These are phyloP conservation scores for Pyrochroa serraticornis DNA, from an alignment of 2,888 invertebrate genomes.

Conservation along the genomic window DNA sequence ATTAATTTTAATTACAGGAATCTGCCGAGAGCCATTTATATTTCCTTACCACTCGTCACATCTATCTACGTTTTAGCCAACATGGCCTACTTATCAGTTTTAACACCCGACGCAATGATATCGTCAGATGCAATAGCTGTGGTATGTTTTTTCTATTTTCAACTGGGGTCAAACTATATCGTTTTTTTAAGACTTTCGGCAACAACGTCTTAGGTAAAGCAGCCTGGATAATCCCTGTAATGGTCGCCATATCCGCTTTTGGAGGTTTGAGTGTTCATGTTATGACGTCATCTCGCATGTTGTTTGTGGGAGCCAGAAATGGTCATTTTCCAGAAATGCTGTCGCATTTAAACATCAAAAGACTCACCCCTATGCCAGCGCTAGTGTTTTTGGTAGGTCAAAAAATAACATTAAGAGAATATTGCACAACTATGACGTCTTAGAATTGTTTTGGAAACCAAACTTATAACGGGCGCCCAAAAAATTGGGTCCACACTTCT, in stretches of 20 bases:
- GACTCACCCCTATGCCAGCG: conserved; percentile 80
- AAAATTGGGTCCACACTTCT: too few relatives aligned
- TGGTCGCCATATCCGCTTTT: conserved; percentile 91
- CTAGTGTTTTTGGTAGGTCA: conserved; percentile 78
- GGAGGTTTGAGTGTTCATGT: conserved; percentile 94
- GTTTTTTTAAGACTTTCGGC: conserved; percentile 77
- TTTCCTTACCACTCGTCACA: conserved; percentile 88
- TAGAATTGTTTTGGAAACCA: too few relatives aligned
- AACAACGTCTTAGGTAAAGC: conserved; percentile 74
- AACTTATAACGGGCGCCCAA: too few relatives aligned
- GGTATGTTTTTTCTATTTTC: conserved; percentile 63
- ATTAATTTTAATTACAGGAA: conserved; percentile 63
- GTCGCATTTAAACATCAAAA: conserved; percentile 77
- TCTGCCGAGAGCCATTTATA: conserved; percentile 89
- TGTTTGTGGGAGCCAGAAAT: conserved; percentile 89
- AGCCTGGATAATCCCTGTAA: conserved; percentile 83
- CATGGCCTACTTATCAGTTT: conserved; percentile 85
- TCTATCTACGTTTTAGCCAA: conserved; percentile 88
- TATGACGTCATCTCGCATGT: conserved; percentile 92
- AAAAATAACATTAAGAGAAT: not conserved
- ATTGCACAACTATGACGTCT: too few relatives aligned
- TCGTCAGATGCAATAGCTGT: conserved; percentile 95
- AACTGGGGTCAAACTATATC: not conserved
- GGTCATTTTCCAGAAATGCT: conserved; percentile 85
- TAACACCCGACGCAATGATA: conserved; percentile 81